Base-by-base conservation (phyloP, 2,888 invertebrate genomes). In the Drosophila falleni region DNA sequence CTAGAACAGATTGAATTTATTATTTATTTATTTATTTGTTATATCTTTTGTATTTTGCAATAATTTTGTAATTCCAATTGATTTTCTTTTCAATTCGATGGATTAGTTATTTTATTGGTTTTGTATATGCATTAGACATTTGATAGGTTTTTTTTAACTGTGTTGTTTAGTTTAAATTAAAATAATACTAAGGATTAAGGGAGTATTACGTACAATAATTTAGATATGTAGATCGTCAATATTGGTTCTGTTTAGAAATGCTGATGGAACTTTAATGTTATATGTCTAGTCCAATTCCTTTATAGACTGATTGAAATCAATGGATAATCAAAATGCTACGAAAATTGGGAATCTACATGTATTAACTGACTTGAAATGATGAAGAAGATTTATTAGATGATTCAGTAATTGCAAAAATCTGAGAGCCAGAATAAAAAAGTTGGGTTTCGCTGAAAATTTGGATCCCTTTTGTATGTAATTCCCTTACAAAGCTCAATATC, bases 101-200 rank as follows among this genome's bases (percentile, higher is more conserved):
- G 74, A 71, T 72, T 85, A 90, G 91, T 91, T 91, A 91, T 91
- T 91, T 89, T 91, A 91, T 91, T 91, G 91, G 91, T 91, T 91
- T 91, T 90, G 86, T 90, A 64, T 68, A 67, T 62, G 75, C 71
- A 35, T 84, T 90, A 82, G 74, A 67, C 44, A n/a, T 68, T 42
- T 42, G 71, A 49, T 64, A 55, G 59, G 63, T 63, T 53, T 63
- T 75, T 78, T 50, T 37, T 59, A 49, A 31, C 4, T 19, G 41
- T 72, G 41, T 72, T 71, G 66, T 59, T 73, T 60, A 46, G 41
- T 61, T 55, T 3, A 65, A 78, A 68, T 63, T 16, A 71, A 76
- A 72, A 73, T 69, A 49, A 55, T 58, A 53, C 49, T 65, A 75
- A 53, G 69, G 50, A 59, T 58, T 67, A 51, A 60, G 31, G 59